Evolutionary conservation across 2,888 invertebrate genomes (phyloP), one percentile per base, ranked within the genome.

Genomic region (Tillus elongatus): DNA sequence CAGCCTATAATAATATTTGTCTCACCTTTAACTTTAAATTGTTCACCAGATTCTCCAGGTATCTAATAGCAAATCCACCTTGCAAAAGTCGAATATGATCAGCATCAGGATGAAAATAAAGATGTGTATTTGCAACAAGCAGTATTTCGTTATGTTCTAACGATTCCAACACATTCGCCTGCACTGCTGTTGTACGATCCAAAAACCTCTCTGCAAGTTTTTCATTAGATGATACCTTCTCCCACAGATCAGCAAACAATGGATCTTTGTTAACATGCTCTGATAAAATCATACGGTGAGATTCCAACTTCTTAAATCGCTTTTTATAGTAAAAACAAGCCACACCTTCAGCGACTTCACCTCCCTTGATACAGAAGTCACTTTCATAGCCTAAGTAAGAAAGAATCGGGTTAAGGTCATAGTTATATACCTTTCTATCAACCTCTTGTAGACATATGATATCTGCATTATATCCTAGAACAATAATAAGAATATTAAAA

Each of bases 371-470:
- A 41, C 76, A 72, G 60, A 78, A 81, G 38, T 73, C 49, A 8
- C 84, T 80, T 31, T 68, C 58, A 40, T 75, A 74, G 8, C 75
- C 74, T 27, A 72, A 53, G 2, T 61, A 54, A 11, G 64, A 58
- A 8, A 92, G 63, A 15, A 77, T 66, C 2, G 78, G 75, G 27
- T 60, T 53, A 14, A 92, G 68, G 54, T 82, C 83, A 44, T 71
- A 57, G 4, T 74, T 65, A 63, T 82, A 92, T 31, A 91, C 70
- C 66, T 81, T 84, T 8, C 60, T 60, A 60, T 96, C 95, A 0
- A 93, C 89, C 73, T 96, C 96, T 73, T 96, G 95, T 9, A 96
- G 69, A 52, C 93, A 93, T 35, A 92, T 69, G 34, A 96, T 68
- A 61, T 96, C 95, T 26, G 81, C 78, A 67, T 93, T 85, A 59